Base-by-base conservation (phyloP, 2,888 invertebrate species). In the Elegia similella region DNA sequence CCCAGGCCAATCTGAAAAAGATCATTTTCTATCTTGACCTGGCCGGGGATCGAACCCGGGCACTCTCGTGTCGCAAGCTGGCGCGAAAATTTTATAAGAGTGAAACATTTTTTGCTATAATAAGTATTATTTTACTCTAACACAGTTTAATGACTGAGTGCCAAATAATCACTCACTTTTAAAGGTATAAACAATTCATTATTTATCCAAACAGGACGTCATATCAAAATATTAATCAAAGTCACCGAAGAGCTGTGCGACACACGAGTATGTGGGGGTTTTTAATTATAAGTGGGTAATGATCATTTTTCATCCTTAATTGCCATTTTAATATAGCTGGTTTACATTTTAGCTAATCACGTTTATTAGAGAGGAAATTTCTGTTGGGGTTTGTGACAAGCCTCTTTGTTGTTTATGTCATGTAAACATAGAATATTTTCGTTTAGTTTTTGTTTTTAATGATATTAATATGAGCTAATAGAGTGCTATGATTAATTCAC, bases 231-330 rank as follows among this genome's bases (percentile, higher is more conserved):
- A 91, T 91, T 90, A 90, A 91, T 91, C 90, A 91, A 83, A 86
- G 83, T 85, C 83, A 76, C 68, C 74, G 75, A 76, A 80, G 76
- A 76, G 76, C 34, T 6, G 48, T 6, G 47, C 17, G 47, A n/a
- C 75, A 75, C 68, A 75, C 72, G 70, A 73, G 81, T 73, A 77
- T 80, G 82, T 78, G 76, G 80, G 75, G 77, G 80, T 80, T 89
- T 91, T 91, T 91, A 91, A 91, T 91, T 89, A 91, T 82, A 79
- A 78, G 76, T 76, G 78, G 64, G 80, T 82, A 86, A 85, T 86
- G 78, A 88, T 88, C 88, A 90, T 91, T 91, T 88, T 90, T 91
- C 91, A 91, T 86, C 78, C 84, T 76, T 87, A 89, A 90, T 89
- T 86, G 88, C 82, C 80, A 78, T 84, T 85, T 82, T 76, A 79